Evolutionary conservation across 1,140 invertebrate species (phyloP), one percentile per base, ranked within the genome.

Genomic region (Carposina sasakii): DNA sequence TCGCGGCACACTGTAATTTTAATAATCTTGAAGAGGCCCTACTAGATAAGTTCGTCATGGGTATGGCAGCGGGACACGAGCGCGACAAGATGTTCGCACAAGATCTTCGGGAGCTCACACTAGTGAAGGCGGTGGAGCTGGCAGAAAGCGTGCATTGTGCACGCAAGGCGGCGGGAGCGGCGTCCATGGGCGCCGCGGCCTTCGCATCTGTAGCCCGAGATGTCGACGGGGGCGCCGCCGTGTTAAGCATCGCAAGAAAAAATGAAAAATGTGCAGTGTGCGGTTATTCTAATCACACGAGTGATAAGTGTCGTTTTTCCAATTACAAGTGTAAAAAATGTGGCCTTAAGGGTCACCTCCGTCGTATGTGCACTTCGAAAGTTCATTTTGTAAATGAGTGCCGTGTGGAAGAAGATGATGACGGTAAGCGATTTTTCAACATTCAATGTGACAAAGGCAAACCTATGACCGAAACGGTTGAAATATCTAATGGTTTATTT

Each of bases 251-350:
- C 31, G n/a, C 8, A 33, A 33, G 15, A 13, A 33, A 10, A 33
- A 33, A 33, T 33, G 31, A 4, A 33, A 13, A n/a, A 13, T 48
- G 47, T 41, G 10, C 4, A 40, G 47, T 48, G 4, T 48, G 47
- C 26, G 47, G 47, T 20, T 23, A 10, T n/a, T 19, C 12, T 10
- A 48, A 41, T 28, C 47, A 48, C 22, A 22, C 19, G 6, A 19
- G 24, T n/a, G 17, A 26, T 8, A 4, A 41, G 15, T 48, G 47
- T 23, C 36, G 47, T 3, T 48, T 48, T 28, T 17, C 20, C 0
- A 40, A 26, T n/a, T 48, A 31, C 20, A 48, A 40, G 24, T 48
- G 47, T 23, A 40, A 40, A 30, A 48, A 40, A 12, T 48, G 47
- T 13, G 31, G 31, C 3, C 13, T 19, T 1, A 48, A 40, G 15